A percentile compares a stretch with the other conserved stretches of the same genome.
Conservation (phyloP, 2,797 vertebrate species). For the Limnodromus scolopaceus region DNA sequence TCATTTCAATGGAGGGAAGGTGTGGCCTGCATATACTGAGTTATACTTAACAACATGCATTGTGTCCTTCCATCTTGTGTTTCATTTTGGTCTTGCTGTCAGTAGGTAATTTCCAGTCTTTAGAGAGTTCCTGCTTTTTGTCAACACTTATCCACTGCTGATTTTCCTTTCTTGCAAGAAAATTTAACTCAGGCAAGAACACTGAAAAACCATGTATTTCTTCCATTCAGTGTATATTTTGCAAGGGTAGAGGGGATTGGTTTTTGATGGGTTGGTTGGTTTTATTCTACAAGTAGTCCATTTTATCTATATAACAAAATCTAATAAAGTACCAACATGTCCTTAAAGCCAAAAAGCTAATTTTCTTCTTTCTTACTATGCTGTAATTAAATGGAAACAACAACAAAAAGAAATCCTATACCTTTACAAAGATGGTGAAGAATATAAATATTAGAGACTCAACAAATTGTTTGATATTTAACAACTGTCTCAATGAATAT, state of each 20-base stretch:
- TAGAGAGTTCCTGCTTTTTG: background rate
- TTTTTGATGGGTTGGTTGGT: background rate
- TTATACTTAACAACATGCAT: background rate
- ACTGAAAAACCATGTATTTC: background rate
- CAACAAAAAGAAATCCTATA: background rate
- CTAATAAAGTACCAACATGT: background rate
- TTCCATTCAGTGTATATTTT: background rate
- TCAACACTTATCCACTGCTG: background rate
- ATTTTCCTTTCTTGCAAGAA: background rate
- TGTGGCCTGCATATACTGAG: background rate
- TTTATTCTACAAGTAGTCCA: background rate
- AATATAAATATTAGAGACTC: background rate
- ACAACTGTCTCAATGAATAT: constrained; percentile 7
- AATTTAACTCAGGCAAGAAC: background rate
- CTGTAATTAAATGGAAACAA: background rate
- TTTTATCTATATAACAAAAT: background rate
- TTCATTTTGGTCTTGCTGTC: background rate
- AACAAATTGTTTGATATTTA: constrained; percentile 14
- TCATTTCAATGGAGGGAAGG: background rate
- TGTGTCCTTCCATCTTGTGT: background rate
- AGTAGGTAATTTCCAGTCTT: background rate
- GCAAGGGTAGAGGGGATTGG: rapidly evolving
- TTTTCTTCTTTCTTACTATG: background rate
- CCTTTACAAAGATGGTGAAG: background rate
- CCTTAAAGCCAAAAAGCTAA: background rate